Evolutionary conservation across 2,888 invertebrate species (phyloP).

Genomic region (Suillia variegata): DNA sequence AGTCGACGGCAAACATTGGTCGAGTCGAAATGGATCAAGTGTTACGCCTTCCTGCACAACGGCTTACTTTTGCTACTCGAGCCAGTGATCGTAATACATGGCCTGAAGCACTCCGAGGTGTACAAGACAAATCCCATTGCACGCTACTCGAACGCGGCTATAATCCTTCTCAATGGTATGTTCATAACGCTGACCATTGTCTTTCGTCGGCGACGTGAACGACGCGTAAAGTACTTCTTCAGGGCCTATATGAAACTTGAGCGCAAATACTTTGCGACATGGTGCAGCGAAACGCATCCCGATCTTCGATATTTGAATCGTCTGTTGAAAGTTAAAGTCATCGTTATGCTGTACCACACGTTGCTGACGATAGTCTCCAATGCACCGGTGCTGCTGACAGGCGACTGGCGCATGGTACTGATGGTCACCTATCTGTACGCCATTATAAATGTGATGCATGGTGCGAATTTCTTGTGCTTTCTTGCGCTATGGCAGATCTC

Average conservation of each 20-base stretch:
- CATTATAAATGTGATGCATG: not conserved
- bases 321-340: not conserved
- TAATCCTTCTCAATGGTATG: not conserved
- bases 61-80: too few relatives aligned
- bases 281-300: not conserved
- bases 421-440: not conserved
- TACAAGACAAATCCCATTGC: too few relatives aligned
- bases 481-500: not conserved
- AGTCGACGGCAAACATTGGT: not conserved
- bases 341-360: not conserved
- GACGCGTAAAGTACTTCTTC: not conserved
- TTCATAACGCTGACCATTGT: not conserved
- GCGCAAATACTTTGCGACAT: not conserved
- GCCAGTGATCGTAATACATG: too few relatives aligned
- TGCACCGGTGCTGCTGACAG: not conserved
- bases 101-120: too few relatives aligned
- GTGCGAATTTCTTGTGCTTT: not conserved
- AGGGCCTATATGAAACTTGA: not conserved
- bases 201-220: not conserved
- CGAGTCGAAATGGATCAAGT: not conserved
- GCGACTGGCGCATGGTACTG: too few relatives aligned
- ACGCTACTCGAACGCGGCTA: not conserved
- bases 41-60: too few relatives aligned
- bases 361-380: not conserved
- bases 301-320: too few relatives aligned